Evolutionary conservation across 35 echinoderm and acorn worm genomes (phyloP).

Genomic region (Holothuria glaberrima): DNA sequence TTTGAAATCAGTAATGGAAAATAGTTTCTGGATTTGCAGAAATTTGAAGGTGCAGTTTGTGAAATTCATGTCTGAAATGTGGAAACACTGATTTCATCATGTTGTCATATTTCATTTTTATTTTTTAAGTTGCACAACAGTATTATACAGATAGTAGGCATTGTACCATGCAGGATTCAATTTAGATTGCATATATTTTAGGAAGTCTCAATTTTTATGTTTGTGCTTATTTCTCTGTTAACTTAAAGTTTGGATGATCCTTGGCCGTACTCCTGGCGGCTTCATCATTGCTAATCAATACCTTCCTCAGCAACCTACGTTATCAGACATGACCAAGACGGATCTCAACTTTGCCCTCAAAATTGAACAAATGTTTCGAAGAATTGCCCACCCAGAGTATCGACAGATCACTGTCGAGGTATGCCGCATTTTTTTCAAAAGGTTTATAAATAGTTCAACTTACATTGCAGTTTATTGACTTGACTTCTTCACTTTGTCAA

Average conservation of each 20-base stretch:
- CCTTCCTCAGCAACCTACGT: constrained; percentile 93
- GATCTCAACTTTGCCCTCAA: constrained; percentile 98
- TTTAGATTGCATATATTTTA: too few relatives aligned
- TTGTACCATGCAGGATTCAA: too few relatives aligned
- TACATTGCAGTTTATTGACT: not conserved
- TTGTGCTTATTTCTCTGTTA: not conserved
- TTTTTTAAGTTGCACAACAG: too few relatives aligned
- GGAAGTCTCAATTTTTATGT: too few relatives aligned
- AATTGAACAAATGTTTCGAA: constrained; percentile 91
- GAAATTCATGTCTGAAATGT: too few relatives aligned
- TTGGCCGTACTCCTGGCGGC: constrained; percentile 70
- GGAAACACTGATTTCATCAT: too few relatives aligned
- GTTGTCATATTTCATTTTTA: too few relatives aligned
- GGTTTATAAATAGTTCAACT: not conserved
- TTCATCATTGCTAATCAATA: constrained; percentile 86
- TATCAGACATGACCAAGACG: constrained; percentile 96
- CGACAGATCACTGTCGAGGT: constrained; percentile 96
- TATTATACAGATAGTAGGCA: too few relatives aligned
- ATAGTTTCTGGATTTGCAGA: too few relatives aligned
- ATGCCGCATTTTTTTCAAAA: not conserved
- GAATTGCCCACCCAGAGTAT: constrained; percentile 91
- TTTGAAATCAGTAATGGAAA: too few relatives aligned
- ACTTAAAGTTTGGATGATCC: constrained; percentile 90
- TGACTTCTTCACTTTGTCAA: not conserved
- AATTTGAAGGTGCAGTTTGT: too few relatives aligned